A percentile compares a stretch with the other conserved stretches of the same genome.
Evolutionary conservation across 2,888 invertebrate species (phyloP).

Genomic region (Pycnomerus fuliginosus): DNA sequence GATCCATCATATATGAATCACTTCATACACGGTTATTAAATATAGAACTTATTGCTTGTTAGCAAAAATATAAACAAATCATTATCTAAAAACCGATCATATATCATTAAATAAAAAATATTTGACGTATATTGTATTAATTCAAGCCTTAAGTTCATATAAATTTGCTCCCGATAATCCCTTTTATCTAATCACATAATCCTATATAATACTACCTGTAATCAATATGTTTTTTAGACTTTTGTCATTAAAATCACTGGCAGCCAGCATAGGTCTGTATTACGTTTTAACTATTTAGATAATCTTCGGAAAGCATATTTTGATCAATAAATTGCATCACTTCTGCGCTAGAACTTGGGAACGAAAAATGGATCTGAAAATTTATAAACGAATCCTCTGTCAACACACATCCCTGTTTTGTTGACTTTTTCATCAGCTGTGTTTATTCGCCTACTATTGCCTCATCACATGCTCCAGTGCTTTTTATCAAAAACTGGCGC

Average conservation of each 20-base stretch:
- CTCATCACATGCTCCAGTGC: conserved; percentile 40
- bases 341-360: too few species aligned
- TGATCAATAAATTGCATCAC: too few species aligned
- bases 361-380: too few species aligned
- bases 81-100: conserved; percentile 41
- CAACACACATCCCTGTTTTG: conserved; percentile 42
- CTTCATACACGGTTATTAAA: conserved; percentile 11
- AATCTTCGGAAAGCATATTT: too few species aligned
- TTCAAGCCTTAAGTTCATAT: conserved; percentile 39
- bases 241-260: conserved; percentile 16
- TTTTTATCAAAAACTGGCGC: conserved; percentile 30
- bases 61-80: conserved; percentile 36
- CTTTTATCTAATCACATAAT: conserved; percentile 44
- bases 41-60: conserved; percentile 7
- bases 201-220: conserved; percentile 33
- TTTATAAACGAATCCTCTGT: conserved; percentile 30
- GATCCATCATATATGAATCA: too few species aligned
- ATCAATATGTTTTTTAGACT: conserved; percentile 36
- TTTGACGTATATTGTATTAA: conserved; percentile 40
- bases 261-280: too few species aligned
- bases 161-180: conserved; percentile 45
- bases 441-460: conserved; percentile 42
- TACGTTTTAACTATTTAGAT: too few species aligned
- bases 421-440: conserved; percentile 49
- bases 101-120: conserved; percentile 31